These are phyloP conservation scores for Microctenopoma lineatum DNA, from an alignment of 2,797 vertebrate species.

Conservation along the genomic window DNA sequence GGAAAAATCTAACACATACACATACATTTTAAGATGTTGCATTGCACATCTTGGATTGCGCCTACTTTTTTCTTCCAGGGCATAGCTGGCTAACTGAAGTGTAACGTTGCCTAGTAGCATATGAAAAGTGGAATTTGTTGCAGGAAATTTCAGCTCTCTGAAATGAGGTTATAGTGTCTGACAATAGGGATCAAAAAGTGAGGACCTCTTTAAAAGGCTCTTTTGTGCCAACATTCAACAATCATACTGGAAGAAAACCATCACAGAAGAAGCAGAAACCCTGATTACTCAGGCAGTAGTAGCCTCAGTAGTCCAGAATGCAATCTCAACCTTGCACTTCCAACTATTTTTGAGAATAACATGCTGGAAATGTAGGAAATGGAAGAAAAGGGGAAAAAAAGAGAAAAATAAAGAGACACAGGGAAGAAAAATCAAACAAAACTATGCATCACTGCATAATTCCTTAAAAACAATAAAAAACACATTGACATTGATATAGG, in stretches of 20 bases:
- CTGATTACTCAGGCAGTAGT: background rate
- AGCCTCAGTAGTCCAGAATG: slow-evolving; percentile 5
- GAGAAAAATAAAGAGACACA: background rate
- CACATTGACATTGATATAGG: slow-evolving; percentile 12
- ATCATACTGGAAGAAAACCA: background rate
- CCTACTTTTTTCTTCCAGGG: background rate
- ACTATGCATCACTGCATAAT: background rate
- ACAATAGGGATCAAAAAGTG: slow-evolving; percentile 3
- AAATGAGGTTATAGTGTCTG: slow-evolving; percentile 18
- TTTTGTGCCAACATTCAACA: slow-evolving; percentile 8
- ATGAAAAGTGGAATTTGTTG: slow-evolving; percentile 9
- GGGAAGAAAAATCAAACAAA: background rate
- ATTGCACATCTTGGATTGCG: slow-evolving; percentile 2
- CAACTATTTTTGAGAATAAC: slow-evolving; percentile 1
- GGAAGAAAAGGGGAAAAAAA: background rate
- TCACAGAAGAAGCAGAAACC: slow-evolving; percentile 12
- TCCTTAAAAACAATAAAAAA: background rate
- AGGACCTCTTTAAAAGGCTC: slow-evolving; percentile 17
- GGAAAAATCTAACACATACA: background rate
- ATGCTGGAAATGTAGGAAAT: slow-evolving; percentile 9
- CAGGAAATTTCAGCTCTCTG: slow-evolving; percentile 1
- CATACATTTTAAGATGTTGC: background rate
- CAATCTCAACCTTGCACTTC: background rate
- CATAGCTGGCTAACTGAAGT: background rate
- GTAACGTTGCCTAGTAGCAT: background rate